Conservation (phyloP, 2,888 invertebrate species). For the Onchidella celtica region DNA sequence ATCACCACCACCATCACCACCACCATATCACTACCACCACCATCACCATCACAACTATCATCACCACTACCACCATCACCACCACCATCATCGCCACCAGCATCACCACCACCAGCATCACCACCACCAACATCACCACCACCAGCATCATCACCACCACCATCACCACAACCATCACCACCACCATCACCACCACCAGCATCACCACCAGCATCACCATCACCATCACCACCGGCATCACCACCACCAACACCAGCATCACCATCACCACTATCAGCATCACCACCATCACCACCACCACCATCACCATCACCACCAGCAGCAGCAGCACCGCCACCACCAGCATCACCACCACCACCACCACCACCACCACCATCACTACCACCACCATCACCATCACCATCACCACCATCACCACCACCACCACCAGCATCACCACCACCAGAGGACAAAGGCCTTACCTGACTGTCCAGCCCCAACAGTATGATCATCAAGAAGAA, state of each 20-base stretch:
- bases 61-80: not conserved
- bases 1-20: not conserved
- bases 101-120: not conserved
- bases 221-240: not conserved
- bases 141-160: not conserved
- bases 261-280: not conserved
- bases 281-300: not conserved
- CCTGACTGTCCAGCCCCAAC: conserved; percentile 85
- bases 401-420: not conserved
- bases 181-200: not conserved
- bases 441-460: conserved; percentile 52
- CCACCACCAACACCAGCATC: not conserved
- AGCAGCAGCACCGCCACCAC: not conserved
- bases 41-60: not conserved
- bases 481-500: conserved; percentile 86
- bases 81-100: not conserved
- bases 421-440: not conserved
- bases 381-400: not conserved
- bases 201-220: not conserved
- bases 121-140: not conserved
- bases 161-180: not conserved
- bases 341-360: not conserved
- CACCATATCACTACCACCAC: not conserved
- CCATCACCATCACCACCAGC: not conserved
- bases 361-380: not conserved